These are phyloP conservation scores for Cotesia congregata DNA, from an alignment of 2,888 invertebrate species.

Conservation along the genomic window DNA sequence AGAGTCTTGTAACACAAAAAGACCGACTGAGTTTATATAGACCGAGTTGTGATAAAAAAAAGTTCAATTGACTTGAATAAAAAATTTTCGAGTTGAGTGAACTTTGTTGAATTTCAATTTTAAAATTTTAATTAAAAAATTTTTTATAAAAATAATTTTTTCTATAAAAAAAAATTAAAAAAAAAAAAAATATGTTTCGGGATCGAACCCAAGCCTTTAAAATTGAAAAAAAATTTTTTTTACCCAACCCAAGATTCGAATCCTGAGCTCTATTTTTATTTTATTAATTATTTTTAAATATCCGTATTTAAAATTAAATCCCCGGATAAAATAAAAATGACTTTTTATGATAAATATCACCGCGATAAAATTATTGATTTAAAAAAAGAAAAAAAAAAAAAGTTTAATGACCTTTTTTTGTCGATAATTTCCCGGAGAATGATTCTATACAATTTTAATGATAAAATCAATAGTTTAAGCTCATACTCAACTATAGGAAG, in stretches of 20 bases:
- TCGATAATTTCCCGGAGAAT: not conserved
- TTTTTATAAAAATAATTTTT: too few relatives aligned
- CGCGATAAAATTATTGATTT: too few relatives aligned
- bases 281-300: too few relatives aligned
- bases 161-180: too few relatives aligned
- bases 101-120: not conserved
- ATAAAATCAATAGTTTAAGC: not conserved
- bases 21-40: not conserved
- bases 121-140: not conserved
- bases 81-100: not conserved
- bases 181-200: too few relatives aligned
- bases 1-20: slow-evolving; percentile 19
- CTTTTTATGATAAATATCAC: too few relatives aligned
- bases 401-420: not conserved
- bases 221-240: too few relatives aligned
- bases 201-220: too few relatives aligned
- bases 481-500: not conserved
- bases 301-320: too few relatives aligned
- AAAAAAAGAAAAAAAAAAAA: not conserved
- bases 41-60: slow-evolving; percentile 21
- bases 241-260: too few relatives aligned
- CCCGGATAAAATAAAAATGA: too few relatives aligned
- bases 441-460: not conserved
- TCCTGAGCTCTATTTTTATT: too few relatives aligned
- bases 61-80: not conserved